These are phyloP conservation scores for Bufo gargarizans DNA, from an alignment of 2,113 vertebrate genomes.

Conservation along the genomic window DNA sequence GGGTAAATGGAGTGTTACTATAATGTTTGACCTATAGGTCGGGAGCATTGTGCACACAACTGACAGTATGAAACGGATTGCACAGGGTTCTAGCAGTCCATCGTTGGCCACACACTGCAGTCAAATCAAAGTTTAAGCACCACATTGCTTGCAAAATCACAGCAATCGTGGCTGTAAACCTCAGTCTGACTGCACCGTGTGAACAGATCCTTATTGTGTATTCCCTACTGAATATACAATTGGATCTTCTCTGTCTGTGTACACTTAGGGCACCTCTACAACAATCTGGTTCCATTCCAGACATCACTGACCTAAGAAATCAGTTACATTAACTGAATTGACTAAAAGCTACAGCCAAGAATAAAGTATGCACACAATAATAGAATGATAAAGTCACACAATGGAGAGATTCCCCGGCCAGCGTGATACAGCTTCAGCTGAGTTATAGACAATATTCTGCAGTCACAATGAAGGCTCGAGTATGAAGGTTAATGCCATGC, in stretches of 20 bases:
- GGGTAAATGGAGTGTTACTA: too few species aligned
- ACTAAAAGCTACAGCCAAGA: neutral
- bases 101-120: too few species aligned
- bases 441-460: slow-evolving; percentile 17
- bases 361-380: neutral
- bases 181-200: too few species aligned
- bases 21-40: too few species aligned
- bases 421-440: neutral
- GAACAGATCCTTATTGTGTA: neutral
- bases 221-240: neutral
- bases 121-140: too few species aligned
- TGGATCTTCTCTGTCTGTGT: neutral
- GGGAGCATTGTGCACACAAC: too few species aligned
- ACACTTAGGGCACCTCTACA: neutral
- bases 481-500: neutral
- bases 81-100: too few species aligned
- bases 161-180: too few species aligned
- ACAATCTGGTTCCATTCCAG: neutral
- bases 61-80: too few species aligned
- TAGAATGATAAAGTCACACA: neutral
- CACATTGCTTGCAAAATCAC: too few species aligned
- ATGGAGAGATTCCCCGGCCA: neutral
- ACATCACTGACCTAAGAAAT: neutral
- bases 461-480: neutral
- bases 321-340: neutral